Evolutionary conservation across 2,888 invertebrate species (phyloP).

Genomic region (Andrena bucephala): DNA sequence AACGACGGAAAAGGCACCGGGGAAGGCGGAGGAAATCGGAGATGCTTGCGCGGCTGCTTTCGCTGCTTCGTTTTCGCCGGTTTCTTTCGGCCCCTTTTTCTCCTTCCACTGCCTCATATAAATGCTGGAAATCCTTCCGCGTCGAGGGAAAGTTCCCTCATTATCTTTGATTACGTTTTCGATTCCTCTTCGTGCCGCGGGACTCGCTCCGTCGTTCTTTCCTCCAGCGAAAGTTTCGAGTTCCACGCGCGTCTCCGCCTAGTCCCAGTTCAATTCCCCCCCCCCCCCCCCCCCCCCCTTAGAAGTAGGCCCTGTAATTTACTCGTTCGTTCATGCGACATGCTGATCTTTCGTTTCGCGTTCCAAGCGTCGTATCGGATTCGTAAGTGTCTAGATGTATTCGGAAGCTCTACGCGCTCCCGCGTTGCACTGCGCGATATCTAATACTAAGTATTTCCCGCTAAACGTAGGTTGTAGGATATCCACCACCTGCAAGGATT

Average conservation of each 20-base stretch:
- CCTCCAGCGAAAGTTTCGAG: neutral
- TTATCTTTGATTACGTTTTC: constrained; percentile 66
- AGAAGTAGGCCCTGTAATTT: constrained; percentile 34
- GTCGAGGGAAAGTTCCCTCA: constrained; percentile 55
- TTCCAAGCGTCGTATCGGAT: neutral
- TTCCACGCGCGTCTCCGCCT: constrained; percentile 1
- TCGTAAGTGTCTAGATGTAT: too few species aligned
- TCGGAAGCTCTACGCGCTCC: too few species aligned
- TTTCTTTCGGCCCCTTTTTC: constrained; percentile 13
- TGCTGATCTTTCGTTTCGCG: neutral
- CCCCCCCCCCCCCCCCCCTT: constrained; percentile 7
- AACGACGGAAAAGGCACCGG: constrained; percentile 11
- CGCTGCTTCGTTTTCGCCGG: constrained; percentile 13
- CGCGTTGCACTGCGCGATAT: too few species aligned
- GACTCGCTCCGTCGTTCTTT: neutral
- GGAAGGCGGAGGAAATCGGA: neutral
- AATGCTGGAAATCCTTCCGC: constrained; percentile 50
- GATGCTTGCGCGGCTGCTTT: constrained; percentile 30
- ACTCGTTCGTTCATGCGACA: constrained; percentile 23
- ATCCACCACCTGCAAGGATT: neutral
- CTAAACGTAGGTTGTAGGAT: neutral
- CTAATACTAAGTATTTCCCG: neutral
- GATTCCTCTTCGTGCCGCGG: constrained; percentile 48
- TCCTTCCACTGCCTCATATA: constrained; percentile 20
- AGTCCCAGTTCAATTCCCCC: neutral